Base-by-base conservation (phyloP, 2,888 invertebrate genomes). In the Caenorhabditis doughertyi region DNA sequence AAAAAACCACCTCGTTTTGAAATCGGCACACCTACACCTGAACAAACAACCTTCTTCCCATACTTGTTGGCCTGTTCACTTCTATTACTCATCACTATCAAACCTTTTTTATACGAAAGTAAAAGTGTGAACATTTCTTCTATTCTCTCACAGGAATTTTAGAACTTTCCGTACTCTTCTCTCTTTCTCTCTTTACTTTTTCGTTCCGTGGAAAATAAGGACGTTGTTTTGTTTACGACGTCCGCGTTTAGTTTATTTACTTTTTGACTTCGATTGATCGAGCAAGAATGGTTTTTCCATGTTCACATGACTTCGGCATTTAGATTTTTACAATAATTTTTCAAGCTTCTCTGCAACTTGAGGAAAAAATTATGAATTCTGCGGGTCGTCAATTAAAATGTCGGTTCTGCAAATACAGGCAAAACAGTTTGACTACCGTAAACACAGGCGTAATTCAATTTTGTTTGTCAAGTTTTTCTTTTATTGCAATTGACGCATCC, bases 1-100 rank as follows among this genome's bases (percentile, higher is more conserved):
- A 35, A 16, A 32, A n/a, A 25, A 44, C 47, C 29, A 47, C 2
- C 49, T 16, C 1, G 8, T 49, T 49, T 51, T 32, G 49, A 65
- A 65, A 47, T 23, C 13, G 67, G 29, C 68, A 76, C 76, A 76
- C 76, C 76, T 76, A 49, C 76, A 76, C 67, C 76, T 76, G 76
- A 68, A 49, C 77, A 79, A 79, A 70, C 55, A 79, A 27, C 27
- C 44, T 25, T 21, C 58, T 65, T 55, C 49, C 65, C 55, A 47
- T 29, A 58, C 29, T 23, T 32, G 58, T 58, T 60, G 29, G 32
- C 21, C 72, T 21, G 51, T 65, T 65, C 65, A 8, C 13, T 18
- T 2, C 29, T 21, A 62, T 79, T 79, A 70, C 62, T 79, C 77
- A 79, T 70, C 68, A 49, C 51, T 44, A 29, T 49, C 35, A 47